Percentiles rank a stretch among this genome's conserved stretches.
phyloP scores from a whole-genome alignment of 35 echinoderm and acorn worm species.

The Eucidaris tribuloides region DNA sequence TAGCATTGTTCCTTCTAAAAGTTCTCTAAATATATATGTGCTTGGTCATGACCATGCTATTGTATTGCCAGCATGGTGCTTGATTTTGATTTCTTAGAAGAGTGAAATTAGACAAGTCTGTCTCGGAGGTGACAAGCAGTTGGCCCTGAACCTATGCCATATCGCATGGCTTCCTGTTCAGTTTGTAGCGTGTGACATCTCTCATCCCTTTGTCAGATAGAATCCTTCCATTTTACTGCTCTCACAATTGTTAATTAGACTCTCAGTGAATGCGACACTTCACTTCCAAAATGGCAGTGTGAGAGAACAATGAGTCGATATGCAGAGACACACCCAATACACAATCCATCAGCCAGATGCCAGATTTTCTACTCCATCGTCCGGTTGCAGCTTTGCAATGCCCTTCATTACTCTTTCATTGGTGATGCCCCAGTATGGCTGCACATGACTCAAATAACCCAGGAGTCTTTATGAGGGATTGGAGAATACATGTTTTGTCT shows the following conservation, averaged over 20 bases:
- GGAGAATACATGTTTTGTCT: background rate
- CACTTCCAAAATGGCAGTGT: conserved; percentile 11
- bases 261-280: conserved; percentile 42
- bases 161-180: conserved; percentile 13
- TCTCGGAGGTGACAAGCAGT: background rate
- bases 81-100: conserved; percentile 1
- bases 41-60: background rate
- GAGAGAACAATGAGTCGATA: background rate
- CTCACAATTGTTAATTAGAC: background rate
- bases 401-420: background rate
- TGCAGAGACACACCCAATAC: conserved; percentile 4
- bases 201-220: background rate
- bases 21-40: conserved; percentile 22
- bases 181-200: background rate
- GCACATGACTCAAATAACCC: background rate
- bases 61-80: background rate
- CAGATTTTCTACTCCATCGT: background rate
- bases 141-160: conserved; percentile 39
- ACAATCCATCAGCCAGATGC: background rate
- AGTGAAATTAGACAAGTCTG: background rate
- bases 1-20: conserved; percentile 27
- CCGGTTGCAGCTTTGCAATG: background rate
- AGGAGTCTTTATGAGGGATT: background rate
- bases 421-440: conserved; percentile 20
- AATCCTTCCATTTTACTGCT: background rate